Evolutionary conservation across 2,113 vertebrate genomes (phyloP).

Genomic region (Dunckerocampus dactyliophorus): DNA sequence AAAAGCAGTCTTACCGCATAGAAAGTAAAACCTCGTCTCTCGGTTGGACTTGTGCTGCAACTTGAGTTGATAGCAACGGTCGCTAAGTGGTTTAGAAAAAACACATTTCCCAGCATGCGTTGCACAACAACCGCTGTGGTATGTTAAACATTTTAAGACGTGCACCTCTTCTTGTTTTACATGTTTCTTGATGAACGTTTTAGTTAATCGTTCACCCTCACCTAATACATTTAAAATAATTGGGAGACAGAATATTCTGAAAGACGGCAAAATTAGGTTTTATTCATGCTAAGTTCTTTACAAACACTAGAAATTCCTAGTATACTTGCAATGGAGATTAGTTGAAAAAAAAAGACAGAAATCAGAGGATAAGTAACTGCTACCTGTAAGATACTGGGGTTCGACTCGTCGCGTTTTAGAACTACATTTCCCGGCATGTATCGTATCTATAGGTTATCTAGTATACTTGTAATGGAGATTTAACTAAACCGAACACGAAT

Average conservation of each 20-base stretch:
- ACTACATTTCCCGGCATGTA: too few species aligned
- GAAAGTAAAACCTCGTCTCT: neutral
- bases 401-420: too few species aligned
- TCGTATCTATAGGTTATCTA: too few species aligned
- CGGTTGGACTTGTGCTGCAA: neutral
- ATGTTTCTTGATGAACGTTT: neutral
- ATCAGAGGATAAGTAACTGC: too few species aligned
- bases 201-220: too few species aligned
- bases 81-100: constrained; percentile 18
- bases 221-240: too few species aligned
- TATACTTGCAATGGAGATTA: too few species aligned
- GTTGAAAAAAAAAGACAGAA: too few species aligned
- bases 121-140: neutral
- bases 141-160: neutral
- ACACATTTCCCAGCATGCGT: neutral
- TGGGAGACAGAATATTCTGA: neutral
- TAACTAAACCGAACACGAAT: too few species aligned
- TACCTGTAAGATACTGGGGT: too few species aligned
- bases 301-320: neutral
- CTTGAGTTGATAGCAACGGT: constrained; percentile 76
- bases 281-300: neutral
- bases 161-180: too few species aligned
- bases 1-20: constrained; percentile 17
- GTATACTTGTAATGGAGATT: too few species aligned
- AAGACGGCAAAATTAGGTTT: neutral